A percentile compares a stretch with the other conserved stretches of the same genome.
Conservation (phyloP, 2,797 vertebrate species). For the Kryptolebias ocellatus region DNA sequence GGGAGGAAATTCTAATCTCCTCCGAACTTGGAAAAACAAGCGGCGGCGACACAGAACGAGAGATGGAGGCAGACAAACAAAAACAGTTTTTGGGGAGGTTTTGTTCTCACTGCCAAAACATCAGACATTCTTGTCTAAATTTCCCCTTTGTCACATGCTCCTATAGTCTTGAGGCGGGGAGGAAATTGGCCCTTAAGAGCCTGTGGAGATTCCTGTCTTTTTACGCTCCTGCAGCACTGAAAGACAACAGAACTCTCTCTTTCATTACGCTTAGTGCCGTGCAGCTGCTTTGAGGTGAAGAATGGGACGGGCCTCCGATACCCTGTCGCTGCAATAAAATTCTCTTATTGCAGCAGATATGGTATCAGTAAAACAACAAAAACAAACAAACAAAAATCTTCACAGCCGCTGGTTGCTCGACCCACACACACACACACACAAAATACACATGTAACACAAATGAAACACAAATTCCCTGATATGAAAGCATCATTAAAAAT, state of each 20-base stretch:
- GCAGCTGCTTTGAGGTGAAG: conserved; percentile 64
- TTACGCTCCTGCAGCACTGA: conserved; percentile 73
- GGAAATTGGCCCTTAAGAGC: conserved; percentile 76
- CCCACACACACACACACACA: background rate
- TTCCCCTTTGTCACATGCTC: conserved; percentile 55
- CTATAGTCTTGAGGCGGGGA: conserved; percentile 65
- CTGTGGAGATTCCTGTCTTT: conserved; percentile 70
- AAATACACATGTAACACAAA: conserved; percentile 1
- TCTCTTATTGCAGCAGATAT: conserved; percentile 52
- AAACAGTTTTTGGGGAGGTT: conserved; percentile 17
- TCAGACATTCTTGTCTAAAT: conserved; percentile 52
- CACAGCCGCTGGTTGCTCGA: conserved; percentile 2
- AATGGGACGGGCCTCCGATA: conserved; percentile 46
- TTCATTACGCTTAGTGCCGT: conserved; percentile 54
- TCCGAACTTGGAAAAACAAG: conserved; percentile 40
- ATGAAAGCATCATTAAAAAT: conserved; percentile 29
- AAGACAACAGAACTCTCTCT: conserved; percentile 72
- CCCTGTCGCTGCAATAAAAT: conserved; percentile 69
- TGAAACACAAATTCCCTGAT: conserved; percentile 15
- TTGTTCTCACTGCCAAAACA: conserved; percentile 52
- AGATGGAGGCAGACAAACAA: conserved; percentile 20
- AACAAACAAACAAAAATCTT: background rate
- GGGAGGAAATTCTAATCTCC: conserved; percentile 39
- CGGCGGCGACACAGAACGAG: background rate
- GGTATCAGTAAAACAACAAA: conserved; percentile 37